Percentiles rank a stretch among this genome's conserved stretches.
Conservation (phyloP, 2,113 vertebrate genomes). For the Toxotes chatareus region DNA sequence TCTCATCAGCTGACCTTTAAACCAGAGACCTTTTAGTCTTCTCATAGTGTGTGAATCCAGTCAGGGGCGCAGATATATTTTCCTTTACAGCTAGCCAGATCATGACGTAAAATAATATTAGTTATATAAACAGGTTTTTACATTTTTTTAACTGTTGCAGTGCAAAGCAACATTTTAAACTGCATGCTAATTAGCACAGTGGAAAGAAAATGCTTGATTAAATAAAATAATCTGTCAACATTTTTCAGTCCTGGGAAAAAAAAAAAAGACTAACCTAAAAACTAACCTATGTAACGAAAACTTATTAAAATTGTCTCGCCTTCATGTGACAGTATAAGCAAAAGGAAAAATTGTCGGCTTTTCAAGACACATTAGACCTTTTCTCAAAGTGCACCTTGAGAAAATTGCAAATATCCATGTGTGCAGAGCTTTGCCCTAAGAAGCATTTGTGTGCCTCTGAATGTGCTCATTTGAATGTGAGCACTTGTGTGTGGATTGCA, state of each 20-base stretch:
- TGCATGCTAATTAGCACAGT: background rate
- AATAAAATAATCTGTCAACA: background rate
- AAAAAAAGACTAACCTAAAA: background rate
- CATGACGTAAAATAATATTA: background rate
- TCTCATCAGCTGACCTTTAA: conserved; percentile 42
- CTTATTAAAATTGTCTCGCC: conserved; percentile 7
- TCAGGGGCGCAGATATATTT: conserved; percentile 7
- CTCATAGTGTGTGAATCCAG: conserved; percentile 5
- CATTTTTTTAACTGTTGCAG: background rate
- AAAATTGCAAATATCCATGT: conserved; percentile 52
- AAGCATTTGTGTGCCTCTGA: conserved; percentile 52
- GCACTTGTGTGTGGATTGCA: conserved; percentile 75
- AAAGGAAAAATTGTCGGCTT: background rate
- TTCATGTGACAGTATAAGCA: background rate
- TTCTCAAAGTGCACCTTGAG: conserved; percentile 48
- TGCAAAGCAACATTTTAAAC: background rate
- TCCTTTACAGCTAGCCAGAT: background rate
- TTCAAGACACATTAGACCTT: conserved; percentile 49
- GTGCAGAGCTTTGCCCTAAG: conserved; percentile 30
- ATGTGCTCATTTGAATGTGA: conserved; percentile 71
- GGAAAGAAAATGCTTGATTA: background rate
- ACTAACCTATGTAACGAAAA: background rate
- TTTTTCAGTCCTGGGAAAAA: background rate
- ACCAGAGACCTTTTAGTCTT: conserved; percentile 11
- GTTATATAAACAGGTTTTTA: background rate